Base-by-base conservation (phyloP, 2,113 vertebrate species). In the Pardalotus punctatus region DNA sequence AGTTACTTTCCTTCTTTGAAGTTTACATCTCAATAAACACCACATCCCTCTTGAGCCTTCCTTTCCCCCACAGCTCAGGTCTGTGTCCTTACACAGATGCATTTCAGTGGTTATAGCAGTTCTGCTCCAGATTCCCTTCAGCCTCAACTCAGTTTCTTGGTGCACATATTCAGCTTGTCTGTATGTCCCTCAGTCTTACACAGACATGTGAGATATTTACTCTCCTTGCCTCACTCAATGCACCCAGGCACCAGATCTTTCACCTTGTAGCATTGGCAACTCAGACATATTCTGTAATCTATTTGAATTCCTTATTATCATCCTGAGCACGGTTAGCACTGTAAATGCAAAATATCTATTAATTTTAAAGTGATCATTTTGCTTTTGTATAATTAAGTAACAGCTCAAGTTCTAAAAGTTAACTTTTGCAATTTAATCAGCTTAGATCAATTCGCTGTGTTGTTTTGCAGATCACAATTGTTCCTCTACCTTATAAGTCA, bases 371-470 rank as follows among this genome's bases (percentile, higher is more conserved):
- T 23, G 0, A 3, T 20, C 90, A 70, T 85, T 81, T 93, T 6
- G 1, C 10, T 58, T 70, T 67, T 47, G 4, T 40, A 60, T 57
- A 78, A 76, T 40, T 72, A 81, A 77, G 14, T 29, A 85, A 58
- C 19, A 80, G 2, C 22, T 66, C 31, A 23, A 31, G 19, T 73
- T 80, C 47, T 60, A 45, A 53, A 96, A 77, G 78, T 85, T 82
- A 89, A 90, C 74, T 91, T 94, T 35, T 50, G 20, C 31, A 57
- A 57, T 82, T 88, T 71, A 70, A 81, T 76, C 36, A 38, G 12
- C 25, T 80, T 92, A 81, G 61, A 78, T 95, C 86, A 96, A 90
- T 96, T 92, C 58, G 38, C 43, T 94, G 12, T 84, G 38, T 85
- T 83, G 70, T 92, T 96, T 96, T 78, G 57, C 60, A 97, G 62